These are phyloP conservation scores for Prinia subflava DNA, from an alignment of 2,113 vertebrate species.

Conservation along the genomic window DNA sequence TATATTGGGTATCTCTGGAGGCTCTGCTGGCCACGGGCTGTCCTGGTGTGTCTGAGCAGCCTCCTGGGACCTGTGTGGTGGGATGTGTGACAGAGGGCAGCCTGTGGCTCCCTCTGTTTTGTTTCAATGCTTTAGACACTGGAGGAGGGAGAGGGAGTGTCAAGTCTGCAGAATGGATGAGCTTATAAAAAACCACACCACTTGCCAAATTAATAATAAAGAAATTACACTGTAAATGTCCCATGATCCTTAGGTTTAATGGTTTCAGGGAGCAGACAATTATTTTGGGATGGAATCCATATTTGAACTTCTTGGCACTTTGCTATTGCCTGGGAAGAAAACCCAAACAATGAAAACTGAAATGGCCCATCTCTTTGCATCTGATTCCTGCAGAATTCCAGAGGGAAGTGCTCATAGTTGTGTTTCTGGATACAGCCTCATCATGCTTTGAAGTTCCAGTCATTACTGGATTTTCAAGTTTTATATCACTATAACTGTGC, in stretches of 20 bases:
- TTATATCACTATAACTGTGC: background rate
- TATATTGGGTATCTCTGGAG: background rate
- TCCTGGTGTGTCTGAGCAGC: background rate
- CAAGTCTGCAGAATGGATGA: background rate
- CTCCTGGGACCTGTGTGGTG: background rate
- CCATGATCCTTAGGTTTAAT: conserved; percentile 26
- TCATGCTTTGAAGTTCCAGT: background rate
- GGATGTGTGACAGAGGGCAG: background rate
- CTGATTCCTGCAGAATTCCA: background rate
- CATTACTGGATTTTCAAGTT: background rate
- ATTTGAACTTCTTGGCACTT: conserved; percentile 27
- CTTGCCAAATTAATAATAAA: conserved; percentile 56
- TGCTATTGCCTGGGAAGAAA: conserved; percentile 53
- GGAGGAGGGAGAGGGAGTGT: background rate
- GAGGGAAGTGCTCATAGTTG: background rate
- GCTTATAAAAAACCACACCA: background rate
- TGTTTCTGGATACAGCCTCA: conserved; percentile 4
- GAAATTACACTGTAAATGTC: conserved; percentile 24
- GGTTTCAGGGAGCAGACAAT: conserved; percentile 2
- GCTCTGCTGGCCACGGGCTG: background rate
- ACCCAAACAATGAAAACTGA: conserved; percentile 43
- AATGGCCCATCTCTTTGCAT: conserved; percentile 1
- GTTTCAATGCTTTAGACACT: background rate
- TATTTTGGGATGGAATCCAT: conserved; percentile 63
- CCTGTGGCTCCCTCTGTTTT: background rate